Base-by-base conservation (phyloP, 2,797 vertebrate genomes). In the Hyperoplus immaculatus region DNA sequence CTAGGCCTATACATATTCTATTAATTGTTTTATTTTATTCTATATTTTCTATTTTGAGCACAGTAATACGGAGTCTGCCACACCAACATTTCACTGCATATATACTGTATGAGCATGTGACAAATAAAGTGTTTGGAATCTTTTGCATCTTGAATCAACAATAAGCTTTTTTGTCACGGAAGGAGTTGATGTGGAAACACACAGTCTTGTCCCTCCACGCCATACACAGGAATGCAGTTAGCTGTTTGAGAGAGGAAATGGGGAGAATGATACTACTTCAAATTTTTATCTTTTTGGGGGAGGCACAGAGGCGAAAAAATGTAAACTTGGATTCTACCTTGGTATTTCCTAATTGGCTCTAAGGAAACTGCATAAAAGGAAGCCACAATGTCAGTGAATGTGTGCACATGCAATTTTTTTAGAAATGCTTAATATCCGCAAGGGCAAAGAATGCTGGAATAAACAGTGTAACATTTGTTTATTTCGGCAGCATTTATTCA, bases 341-440 rank as follows among this genome's bases (percentile, higher is more conserved):
- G 77, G 78, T 72, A 56, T 88, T 83, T 80, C 61, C 43, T 91
- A 85, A 84, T 79, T 88, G 61, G 75, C 64, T 82, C 43, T 42
- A 16, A 39, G 41, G 66, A 59, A 21, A 38, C 0, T 10, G 38
- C 38, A 64, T 62, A 51, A 70, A 63, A 68, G 50, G 14, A 74
- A 78, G 57, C 9, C 16, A 38, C 9, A 2, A 29, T 41, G n/a
- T 8, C 42, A 59, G 38, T 59, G 69, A 43, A 64, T 53, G 49
- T 8, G 67, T 56, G n/a, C 39, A 36, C 14, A 21, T 21, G 21
- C 21, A 21, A 21, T 21, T 21, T 21, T 21, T 21, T 21, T 21
- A 21, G 21, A 21, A 65, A 1, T 47, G 14, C 36, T 45, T 38
- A 60, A 71, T 66, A 65, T 21, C 8, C 11, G 12, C 16, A 38